Evolutionary conservation across 1,140 invertebrate genomes (phyloP), one percentile per base, ranked within the genome.

Genomic region (Prorops nasuta): DNA sequence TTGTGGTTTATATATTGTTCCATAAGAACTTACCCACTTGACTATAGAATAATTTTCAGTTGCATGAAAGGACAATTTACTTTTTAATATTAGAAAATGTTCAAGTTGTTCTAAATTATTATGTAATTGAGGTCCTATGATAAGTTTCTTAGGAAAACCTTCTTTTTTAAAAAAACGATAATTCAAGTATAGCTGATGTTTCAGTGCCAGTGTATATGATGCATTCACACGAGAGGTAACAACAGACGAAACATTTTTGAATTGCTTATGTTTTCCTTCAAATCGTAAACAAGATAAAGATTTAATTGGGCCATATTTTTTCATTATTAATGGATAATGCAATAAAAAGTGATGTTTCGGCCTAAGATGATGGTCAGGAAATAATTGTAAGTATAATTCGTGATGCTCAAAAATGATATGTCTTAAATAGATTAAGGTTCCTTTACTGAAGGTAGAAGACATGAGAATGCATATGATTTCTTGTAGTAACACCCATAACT

Each of bases 311-410:
- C 41, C 41, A 15, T 31, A 3, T 4, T 19, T 8, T 10, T 32
- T 34, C 8, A 22, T 34, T 19, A 52, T 34, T 31, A 15, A 31
- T 4, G 54, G 46, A 21, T 60, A 56, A 28, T 56, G 51, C 9
- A 48, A 9, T 38, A 54, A 31, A 12, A 51, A 40, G 21, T 60
- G 54, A 41, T 45, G 44, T 49, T 60, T 56, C 21, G 48, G 47
- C 18, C 48, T 60, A n/a, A 56, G 52, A 22, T 38, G 35, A 18
- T 44, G 24, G 21, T n/a, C n/a, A n/a, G n/a, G n/a, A n/a, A 42
- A 49, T 21, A 59, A n/a, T 41, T 54, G 46, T 21, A 49, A 7
- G 44, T 51, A 60, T 19, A 56, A 19, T 24, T 38, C 22, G 40
- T 60, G 49, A 35, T 56, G 49, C 10, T 56, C 44, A 39, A 35